Conservation (phyloP, 1,140 invertebrate species). For the Drosophila serrata region DNA sequence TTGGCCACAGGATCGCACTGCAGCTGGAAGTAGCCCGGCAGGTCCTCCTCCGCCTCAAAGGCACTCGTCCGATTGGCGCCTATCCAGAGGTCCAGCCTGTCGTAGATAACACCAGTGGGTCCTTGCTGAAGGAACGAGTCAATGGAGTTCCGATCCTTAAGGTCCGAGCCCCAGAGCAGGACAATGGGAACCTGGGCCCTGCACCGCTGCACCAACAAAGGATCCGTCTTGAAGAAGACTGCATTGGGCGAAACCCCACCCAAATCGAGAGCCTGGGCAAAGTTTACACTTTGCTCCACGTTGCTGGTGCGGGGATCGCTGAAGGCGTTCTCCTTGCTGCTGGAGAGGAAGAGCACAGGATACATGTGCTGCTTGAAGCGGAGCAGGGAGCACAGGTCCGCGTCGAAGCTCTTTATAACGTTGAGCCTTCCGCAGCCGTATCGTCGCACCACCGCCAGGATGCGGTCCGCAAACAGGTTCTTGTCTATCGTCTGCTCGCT, state of each 20-base stretch:
- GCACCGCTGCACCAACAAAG: slow-evolving; percentile 90
- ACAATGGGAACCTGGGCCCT: slow-evolving; percentile 92
- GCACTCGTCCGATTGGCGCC: slow-evolving; percentile 49
- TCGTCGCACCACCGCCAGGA: slow-evolving; percentile 91
- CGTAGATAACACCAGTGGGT: slow-evolving; percentile 96
- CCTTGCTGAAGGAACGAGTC: slow-evolving; percentile 93
- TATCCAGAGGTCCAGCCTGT: slow-evolving; percentile 91
- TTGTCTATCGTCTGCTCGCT: slow-evolving; percentile 95
- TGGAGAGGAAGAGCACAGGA: slow-evolving; percentile 96
- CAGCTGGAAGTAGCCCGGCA: slow-evolving; percentile 76
- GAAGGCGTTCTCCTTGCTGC: slow-evolving; percentile 94
- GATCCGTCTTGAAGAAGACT: slow-evolving; percentile 93
- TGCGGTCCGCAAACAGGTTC: slow-evolving; percentile 94
- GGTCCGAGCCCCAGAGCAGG: slow-evolving; percentile 98
- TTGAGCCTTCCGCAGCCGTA: slow-evolving; percentile 92
- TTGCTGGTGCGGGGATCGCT: slow-evolving; percentile 92
- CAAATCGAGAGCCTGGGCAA: slow-evolving; percentile 92
- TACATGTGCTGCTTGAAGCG: slow-evolving; percentile 97
- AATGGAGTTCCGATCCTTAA: slow-evolving; percentile 94
- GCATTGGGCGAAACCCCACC: slow-evolving; percentile 96
- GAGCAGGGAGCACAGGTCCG: slow-evolving; percentile 96
- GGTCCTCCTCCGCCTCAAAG: slow-evolving; percentile 69
- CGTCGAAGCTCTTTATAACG: slow-evolving; percentile 97
- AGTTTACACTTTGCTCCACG: slow-evolving; percentile 92
- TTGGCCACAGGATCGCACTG: slow-evolving; percentile 57